Conservation (phyloP, 2,888 invertebrate genomes). For the Nipponacmea schrenckii region DNA sequence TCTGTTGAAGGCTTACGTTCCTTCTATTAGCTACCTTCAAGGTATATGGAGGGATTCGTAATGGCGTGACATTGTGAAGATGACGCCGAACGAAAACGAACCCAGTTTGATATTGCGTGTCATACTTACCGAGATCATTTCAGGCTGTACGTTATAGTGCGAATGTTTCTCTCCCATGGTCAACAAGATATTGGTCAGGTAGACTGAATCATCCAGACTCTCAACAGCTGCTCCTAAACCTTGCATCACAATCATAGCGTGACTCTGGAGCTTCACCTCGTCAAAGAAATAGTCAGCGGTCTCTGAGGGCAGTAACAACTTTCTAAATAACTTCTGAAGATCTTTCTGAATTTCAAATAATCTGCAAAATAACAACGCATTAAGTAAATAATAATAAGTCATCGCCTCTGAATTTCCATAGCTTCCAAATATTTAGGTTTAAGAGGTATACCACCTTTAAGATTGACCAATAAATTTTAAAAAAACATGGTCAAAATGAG, state of each 20-base stretch:
- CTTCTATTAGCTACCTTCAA: too few species aligned
- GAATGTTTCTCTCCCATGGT: slow-evolving; percentile 53
- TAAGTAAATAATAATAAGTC: too few species aligned
- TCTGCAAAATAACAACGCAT: slow-evolving; percentile 31
- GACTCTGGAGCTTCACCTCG: slow-evolving; percentile 47
- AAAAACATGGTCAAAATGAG: too few species aligned
- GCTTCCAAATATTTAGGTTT: too few species aligned
- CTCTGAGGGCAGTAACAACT: slow-evolving; percentile 38
- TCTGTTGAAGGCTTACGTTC: too few species aligned
- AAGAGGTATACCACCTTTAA: too few species aligned
- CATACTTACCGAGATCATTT: slow-evolving; percentile 45
- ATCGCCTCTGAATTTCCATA: too few species aligned
- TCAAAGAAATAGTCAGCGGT: slow-evolving; percentile 42
- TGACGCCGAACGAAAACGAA: too few species aligned
- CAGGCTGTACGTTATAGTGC: slow-evolving; percentile 43
- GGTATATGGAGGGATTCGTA: too few species aligned
- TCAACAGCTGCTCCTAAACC: slow-evolving; percentile 64
- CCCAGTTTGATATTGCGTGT: too few species aligned
- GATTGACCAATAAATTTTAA: too few species aligned
- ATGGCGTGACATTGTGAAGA: too few species aligned
- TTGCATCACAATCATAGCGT: slow-evolving; percentile 61
- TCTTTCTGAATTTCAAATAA: slow-evolving; percentile 51
- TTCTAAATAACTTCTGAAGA: slow-evolving; percentile 46
- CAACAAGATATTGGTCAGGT: slow-evolving; percentile 47
- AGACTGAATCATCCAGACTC: slow-evolving; percentile 59